Evolutionary conservation across 1,140 invertebrate genomes (phyloP), one percentile per base, ranked within the genome.

Genomic region (Drosophila parvula): DNA sequence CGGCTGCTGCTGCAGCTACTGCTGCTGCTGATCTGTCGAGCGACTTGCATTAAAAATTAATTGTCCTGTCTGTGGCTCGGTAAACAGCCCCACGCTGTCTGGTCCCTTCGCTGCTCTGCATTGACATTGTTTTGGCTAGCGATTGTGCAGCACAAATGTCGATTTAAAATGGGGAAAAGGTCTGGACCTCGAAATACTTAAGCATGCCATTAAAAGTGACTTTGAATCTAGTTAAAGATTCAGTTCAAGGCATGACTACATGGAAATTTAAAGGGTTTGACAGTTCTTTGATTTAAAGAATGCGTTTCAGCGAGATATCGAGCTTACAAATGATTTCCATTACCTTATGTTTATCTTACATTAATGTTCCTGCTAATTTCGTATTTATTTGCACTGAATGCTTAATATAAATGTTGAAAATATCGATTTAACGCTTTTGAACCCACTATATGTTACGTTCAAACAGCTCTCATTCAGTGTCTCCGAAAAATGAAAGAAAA

Each of bases 11-110:
- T 53, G 67, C 41, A n/a, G n/a, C n/a, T n/a, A n/a, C 41, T 51
- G 22, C 48, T 32, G 56, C 44, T 53, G 67, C 41, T 79, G 83
- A 88, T 79, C 71, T 71, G 60, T 32, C 71, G 45, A 69, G 65
- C 81, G 70, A 60, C 60, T 58, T 56, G 62, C 73, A 86, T 86
- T 88, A 88, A 88, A 79, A 83, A 88, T 79, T 73, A 86, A 83
- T 88, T 82, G 62, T 62, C 56, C 50, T 83, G 80, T 83, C 80
- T 79, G 69, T 64, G 48, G 16, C 50, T 22, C 43, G 40, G 28
- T 16, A 40, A 56, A 9, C 47, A 32, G 55, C 60, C 41, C 56
- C 38, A 32, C 36, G 44, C 4, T n/a, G 71, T 63, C 22, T 58
- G n/a, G 32, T 30, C 16, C 32, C 30, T 22, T 30, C 27, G 12